A percentile compares a stretch with the other conserved stretches of the same genome.
phyloP scores from a whole-genome alignment of 2,888 invertebrate species.

The Gastracanthus pulcherrimus region DNA sequence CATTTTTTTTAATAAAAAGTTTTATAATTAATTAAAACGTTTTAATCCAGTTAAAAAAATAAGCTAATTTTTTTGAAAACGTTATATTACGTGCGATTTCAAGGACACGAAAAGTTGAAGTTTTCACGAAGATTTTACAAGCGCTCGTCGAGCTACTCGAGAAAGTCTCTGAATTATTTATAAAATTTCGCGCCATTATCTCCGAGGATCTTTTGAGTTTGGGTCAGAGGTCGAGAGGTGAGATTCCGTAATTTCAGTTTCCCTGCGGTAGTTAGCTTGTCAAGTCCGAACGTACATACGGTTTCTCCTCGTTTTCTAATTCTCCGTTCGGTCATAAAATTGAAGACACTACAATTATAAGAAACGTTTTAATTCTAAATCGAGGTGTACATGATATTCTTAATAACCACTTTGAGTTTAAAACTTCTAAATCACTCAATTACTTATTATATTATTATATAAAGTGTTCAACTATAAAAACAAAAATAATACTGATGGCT shows the following conservation, averaged over 20 bases:
- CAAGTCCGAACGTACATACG: neutral
- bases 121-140: neutral
- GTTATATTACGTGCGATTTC: neutral
- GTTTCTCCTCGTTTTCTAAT: slow-evolving; percentile 36
- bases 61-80: neutral
- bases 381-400: neutral
- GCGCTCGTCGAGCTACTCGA: neutral
- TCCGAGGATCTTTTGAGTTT: neutral
- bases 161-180: slow-evolving; percentile 52
- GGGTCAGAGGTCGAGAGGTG: slow-evolving; percentile 36
- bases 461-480: neutral
- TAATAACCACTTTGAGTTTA: neutral
- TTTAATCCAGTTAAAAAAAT: neutral
- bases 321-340: neutral
- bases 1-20: too few species aligned
- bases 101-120: neutral
- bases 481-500: too few species aligned
- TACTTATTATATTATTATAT: neutral
- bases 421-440: neutral
- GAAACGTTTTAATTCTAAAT: neutral
- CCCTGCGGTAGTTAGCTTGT: neutral
- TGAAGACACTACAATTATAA: too few species aligned
- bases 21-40: too few species aligned
- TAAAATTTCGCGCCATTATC: slow-evolving; percentile 21
- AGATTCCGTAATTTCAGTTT: slow-evolving; percentile 22